phyloP scores from a whole-genome alignment of 2,797 vertebrate species.

The Triplophysa bombifrons region DNA sequence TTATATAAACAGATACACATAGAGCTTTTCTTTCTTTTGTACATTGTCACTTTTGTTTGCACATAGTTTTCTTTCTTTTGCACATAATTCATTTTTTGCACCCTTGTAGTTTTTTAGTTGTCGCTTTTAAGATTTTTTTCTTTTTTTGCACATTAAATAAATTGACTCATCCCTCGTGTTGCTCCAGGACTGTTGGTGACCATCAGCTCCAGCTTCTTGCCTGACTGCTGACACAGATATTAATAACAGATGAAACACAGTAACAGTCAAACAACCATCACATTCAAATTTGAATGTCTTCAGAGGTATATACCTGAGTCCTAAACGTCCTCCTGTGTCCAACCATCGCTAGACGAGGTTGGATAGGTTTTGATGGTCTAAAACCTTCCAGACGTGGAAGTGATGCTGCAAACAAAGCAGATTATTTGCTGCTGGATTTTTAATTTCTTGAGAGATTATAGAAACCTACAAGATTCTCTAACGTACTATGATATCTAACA shows the following conservation, averaged over 20 bases:
- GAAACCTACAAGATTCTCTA: background rate
- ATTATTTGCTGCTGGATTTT: background rate
- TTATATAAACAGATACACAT: too few relatives aligned
- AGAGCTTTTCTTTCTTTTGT: too few relatives aligned
- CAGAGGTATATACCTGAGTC: background rate
- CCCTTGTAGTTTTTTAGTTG: too few relatives aligned
- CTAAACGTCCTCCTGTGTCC: background rate
- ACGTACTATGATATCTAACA: background rate
- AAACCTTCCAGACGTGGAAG: background rate
- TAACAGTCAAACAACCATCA: background rate
- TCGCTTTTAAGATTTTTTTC: too few relatives aligned
- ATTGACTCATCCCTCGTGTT: too few relatives aligned
- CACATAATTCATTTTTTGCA: background rate
- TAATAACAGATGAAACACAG: too few relatives aligned
- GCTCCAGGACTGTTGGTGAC: too few relatives aligned
- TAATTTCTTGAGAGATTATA: background rate
- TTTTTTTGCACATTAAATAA: too few relatives aligned
- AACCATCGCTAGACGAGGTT: background rate
- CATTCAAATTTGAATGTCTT: background rate
- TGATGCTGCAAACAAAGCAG: background rate
- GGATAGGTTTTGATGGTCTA: background rate
- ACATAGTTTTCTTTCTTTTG: background rate
- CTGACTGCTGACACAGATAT: too few relatives aligned
- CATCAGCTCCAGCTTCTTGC: too few relatives aligned
- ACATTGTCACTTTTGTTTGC: background rate